Conservation (phyloP, 2,113 vertebrate genomes). For the Puma concolor region DNA sequence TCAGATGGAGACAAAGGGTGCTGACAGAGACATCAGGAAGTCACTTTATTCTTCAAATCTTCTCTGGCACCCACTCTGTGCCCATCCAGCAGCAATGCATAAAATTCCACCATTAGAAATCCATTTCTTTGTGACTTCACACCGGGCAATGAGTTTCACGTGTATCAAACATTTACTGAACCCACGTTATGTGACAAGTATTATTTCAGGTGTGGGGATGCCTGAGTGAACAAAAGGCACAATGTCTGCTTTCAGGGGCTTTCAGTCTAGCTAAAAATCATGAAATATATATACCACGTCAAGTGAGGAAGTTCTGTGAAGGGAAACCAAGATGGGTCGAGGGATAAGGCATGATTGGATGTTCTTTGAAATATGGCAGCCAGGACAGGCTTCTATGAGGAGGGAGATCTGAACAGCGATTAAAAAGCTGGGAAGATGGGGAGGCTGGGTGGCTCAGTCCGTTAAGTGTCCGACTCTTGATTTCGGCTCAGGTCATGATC, state of each 20-base stretch:
- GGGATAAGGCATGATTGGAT: background rate
- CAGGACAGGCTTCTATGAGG: background rate
- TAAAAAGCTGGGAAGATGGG: too few relatives aligned
- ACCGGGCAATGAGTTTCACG: background rate
- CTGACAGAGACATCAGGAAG: background rate
- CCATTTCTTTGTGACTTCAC: slow-evolving; percentile 1
- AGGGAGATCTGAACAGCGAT: background rate
- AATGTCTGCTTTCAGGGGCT: background rate
- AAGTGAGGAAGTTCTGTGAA: background rate
- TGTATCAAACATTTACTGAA: background rate
- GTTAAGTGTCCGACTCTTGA: too few relatives aligned
- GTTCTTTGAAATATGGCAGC: background rate
- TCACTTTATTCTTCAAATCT: background rate
- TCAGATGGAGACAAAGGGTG: background rate
- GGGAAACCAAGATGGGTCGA: background rate
- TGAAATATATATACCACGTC: background rate
- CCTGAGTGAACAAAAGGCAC: background rate
- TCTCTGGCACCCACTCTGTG: background rate
- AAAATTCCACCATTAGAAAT: background rate
- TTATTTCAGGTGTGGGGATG: background rate
- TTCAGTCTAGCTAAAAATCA: background rate
- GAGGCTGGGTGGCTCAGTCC: too few relatives aligned
- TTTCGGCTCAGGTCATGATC: too few relatives aligned
- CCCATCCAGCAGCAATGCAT: background rate
- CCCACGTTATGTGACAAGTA: background rate